phyloP scores from a whole-genome alignment of 2,113 vertebrate species.

The Pterocles orientalis region DNA sequence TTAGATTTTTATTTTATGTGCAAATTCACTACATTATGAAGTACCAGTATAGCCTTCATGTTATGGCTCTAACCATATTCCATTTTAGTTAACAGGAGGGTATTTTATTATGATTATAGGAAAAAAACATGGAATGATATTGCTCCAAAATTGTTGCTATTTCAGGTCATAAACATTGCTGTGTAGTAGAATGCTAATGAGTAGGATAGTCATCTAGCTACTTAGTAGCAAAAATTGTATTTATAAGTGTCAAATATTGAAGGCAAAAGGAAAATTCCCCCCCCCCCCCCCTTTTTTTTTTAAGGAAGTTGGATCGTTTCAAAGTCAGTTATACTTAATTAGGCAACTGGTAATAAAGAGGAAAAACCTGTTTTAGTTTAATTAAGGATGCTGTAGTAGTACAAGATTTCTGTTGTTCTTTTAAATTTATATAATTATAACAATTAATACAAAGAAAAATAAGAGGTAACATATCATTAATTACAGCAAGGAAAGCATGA shows the following conservation, averaged over 20 bases:
- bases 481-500: neutral
- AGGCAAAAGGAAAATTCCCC: neutral
- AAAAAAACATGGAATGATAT: neutral
- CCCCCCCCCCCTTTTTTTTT: neutral
- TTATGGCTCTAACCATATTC: neutral
- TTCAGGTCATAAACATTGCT: neutral
- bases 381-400: neutral
- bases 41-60: neutral
- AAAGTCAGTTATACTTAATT: neutral
- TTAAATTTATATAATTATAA: neutral
- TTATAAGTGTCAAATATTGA: neutral
- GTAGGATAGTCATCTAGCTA: neutral
- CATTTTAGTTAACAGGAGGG: neutral
- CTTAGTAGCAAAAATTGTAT: neutral
- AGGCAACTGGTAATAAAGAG: neutral
- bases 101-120: neutral
- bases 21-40: neutral
- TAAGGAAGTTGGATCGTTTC: neutral
- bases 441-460: neutral
- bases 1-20: neutral
- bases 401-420: neutral
- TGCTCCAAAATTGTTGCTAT: neutral
- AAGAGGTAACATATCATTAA: neutral
- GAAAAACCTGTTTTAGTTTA: neutral
- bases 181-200: neutral